These are phyloP conservation scores for Myotis planiceps DNA, from an alignment of 2,797 vertebrate genomes.

Conservation along the genomic window DNA sequence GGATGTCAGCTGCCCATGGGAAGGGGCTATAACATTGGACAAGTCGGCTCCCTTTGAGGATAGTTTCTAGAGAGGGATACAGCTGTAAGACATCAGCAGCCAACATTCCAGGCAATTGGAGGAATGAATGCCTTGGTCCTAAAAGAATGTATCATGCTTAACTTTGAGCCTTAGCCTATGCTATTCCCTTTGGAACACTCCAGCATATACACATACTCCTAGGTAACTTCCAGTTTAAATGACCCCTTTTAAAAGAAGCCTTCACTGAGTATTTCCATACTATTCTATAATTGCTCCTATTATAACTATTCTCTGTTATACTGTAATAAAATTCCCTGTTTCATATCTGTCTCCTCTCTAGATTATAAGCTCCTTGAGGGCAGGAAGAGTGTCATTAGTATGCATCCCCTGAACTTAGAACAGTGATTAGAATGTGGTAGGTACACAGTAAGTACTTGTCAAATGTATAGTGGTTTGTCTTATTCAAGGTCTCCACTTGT, in stretches of 20 bases:
- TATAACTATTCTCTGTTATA: slow-evolving; percentile 1
- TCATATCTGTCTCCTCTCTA: not conserved
- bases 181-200: not conserved
- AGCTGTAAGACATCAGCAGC: not conserved
- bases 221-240: slow-evolving; percentile 22
- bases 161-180: not conserved
- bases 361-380: not conserved
- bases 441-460: not conserved
- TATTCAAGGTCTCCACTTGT: not conserved
- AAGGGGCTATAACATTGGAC: not conserved
- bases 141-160: not conserved
- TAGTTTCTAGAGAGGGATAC: slow-evolving; percentile 1
- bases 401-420: not conserved
- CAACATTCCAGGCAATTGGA: not conserved
- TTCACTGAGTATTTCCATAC: not conserved
- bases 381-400: not conserved
- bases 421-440: not conserved
- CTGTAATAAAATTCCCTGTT: not conserved
- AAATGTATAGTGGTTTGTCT: not conserved
- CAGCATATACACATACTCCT: not conserved
- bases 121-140: not conserved
- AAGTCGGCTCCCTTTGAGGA: not conserved
- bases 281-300: not conserved
- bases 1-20: not conserved
- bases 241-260: not conserved